These are phyloP conservation scores for Agrypnia vestita DNA, from an alignment of 1,140 invertebrate genomes.

Conservation along the genomic window DNA sequence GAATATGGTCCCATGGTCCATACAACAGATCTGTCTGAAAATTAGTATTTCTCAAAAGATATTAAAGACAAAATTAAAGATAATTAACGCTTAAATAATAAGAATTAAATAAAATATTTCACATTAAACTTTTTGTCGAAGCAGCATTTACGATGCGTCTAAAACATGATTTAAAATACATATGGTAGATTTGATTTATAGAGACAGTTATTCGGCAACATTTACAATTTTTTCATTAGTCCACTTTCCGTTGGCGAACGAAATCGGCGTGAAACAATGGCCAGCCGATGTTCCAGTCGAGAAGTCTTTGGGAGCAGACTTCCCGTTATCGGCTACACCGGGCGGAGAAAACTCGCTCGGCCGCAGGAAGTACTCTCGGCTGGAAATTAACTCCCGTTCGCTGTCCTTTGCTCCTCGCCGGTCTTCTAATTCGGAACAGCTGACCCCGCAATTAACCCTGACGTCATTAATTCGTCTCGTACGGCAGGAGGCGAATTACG, in stretches of 20 bases:
- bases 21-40: too few species aligned
- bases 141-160: too few species aligned
- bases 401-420: conserved; percentile 53
- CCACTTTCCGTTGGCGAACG: conserved; percentile 33
- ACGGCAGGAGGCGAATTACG: conserved; percentile 26
- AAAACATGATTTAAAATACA: neutral
- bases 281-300: conserved; percentile 53
- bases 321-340: conserved; percentile 54
- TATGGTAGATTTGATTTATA: neutral
- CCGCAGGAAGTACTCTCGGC: conserved; percentile 53
- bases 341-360: conserved; percentile 21
- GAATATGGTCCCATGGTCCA: too few species aligned
- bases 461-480: conserved; percentile 12
- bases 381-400: conserved; percentile 47
- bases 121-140: too few species aligned
- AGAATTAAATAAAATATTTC: too few species aligned
- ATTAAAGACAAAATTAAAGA: too few species aligned
- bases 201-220: conserved; percentile 19
- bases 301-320: conserved; percentile 41
- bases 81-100: too few species aligned
- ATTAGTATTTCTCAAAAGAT: too few species aligned
- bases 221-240: conserved; percentile 11
- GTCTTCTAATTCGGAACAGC: conserved; percentile 54
- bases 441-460: conserved; percentile 61
- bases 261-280: conserved; percentile 47